phyloP scores from a whole-genome alignment of 1,140 invertebrate species.

The Brachionus plicatilis region DNA sequence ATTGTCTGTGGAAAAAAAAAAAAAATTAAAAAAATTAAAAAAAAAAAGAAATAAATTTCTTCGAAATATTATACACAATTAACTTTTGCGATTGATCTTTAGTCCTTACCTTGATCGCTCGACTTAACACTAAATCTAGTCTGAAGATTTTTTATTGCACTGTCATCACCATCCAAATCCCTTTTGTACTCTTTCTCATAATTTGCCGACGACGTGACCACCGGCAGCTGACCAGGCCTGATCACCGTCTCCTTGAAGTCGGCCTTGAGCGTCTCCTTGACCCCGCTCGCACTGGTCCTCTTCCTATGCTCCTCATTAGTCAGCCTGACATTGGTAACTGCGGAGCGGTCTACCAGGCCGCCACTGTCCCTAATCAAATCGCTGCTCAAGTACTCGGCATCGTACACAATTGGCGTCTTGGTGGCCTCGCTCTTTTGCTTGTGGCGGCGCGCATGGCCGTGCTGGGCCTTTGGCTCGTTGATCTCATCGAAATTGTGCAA shows the following conservation, averaged over 20 bases:
- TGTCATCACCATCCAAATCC: not conserved
- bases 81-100: not conserved
- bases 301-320: constrained; percentile 35
- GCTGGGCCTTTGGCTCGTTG: not conserved
- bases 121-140: constrained; percentile 1
- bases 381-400: not conserved
- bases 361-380: not conserved
- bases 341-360: not conserved
- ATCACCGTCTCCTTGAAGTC: not conserved
- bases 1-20: not conserved
- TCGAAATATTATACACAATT: not conserved
- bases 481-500: constrained; percentile 6
- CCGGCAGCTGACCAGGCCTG: not conserved
- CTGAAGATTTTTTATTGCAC: not conserved
- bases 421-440: not conserved
- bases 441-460: not conserved
- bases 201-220: not conserved
- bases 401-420: not conserved
- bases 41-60: not conserved
- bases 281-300: not conserved
- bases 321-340: not conserved
- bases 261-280: not conserved
- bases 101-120: constrained; percentile 24
- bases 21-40: not conserved
- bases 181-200: not conserved